Percentiles rank a stretch among this genome's conserved stretches.
These are phyloP conservation scores for Raja brachyura DNA, from an alignment of 2,113 vertebrate genomes.

Conservation along the genomic window DNA sequence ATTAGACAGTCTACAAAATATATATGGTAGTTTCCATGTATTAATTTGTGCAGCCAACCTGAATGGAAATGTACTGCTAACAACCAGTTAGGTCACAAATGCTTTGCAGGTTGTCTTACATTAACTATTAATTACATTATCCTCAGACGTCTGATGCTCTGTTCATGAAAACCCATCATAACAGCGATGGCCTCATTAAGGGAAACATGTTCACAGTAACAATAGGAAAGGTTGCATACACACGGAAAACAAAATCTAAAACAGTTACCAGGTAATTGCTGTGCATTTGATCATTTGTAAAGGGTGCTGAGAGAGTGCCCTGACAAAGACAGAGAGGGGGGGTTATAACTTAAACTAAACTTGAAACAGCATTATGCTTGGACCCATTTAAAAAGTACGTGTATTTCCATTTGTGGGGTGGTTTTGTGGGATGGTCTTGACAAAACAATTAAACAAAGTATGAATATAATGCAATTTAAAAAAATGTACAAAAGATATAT, in stretches of 20 bases:
- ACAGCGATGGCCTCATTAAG: background rate
- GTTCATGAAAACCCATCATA: background rate
- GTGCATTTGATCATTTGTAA: background rate
- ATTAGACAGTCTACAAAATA: background rate
- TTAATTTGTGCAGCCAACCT: background rate
- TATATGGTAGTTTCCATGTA: background rate
- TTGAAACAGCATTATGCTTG: no score
- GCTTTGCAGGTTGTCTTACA: background rate
- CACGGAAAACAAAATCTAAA: background rate
- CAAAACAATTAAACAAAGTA: no score
- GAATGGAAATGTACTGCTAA: background rate
- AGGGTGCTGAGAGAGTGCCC: background rate
- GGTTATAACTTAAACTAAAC: no score
- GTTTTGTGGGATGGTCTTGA: no score
- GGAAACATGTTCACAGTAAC: background rate
- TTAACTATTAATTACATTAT: background rate
- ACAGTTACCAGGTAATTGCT: background rate
- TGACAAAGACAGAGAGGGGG: no score
- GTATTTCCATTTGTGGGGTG: no score
- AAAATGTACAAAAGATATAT: no score
- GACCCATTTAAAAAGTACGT: no score
- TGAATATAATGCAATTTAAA: no score
- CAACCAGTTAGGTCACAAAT: conserved; percentile 12
- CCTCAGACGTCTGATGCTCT: background rate
- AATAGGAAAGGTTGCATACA: background rate